A percentile compares a stretch with the other conserved stretches of the same genome.
phyloP scores from a whole-genome alignment of 2,797 vertebrate genomes.

The Pachyuromys duprasi region DNA sequence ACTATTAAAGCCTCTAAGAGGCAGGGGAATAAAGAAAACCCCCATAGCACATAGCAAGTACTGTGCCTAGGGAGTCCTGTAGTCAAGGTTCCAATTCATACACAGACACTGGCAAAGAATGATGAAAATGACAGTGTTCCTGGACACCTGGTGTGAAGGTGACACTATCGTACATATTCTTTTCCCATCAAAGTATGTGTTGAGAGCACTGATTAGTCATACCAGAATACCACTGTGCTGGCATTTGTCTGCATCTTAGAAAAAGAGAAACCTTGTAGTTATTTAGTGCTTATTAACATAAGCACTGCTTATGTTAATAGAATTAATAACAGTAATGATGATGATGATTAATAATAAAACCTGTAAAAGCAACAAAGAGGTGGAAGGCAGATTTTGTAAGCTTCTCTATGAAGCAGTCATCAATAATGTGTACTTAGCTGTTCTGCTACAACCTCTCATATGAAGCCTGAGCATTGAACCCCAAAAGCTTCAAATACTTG shows the following conservation, averaged over 20 bases:
- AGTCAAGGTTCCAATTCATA: conserved; percentile 92
- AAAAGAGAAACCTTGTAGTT: conserved; percentile 92
- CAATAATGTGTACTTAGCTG: conserved; percentile 91
- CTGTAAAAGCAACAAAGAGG: conserved; percentile 93
- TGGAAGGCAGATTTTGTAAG: conserved; percentile 92
- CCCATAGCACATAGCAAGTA: conserved; percentile 96
- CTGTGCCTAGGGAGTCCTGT: conserved; percentile 93
- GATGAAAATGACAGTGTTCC: conserved; percentile 94
- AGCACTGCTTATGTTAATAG: conserved; percentile 93
- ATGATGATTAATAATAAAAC: conserved; percentile 78
- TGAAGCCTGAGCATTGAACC: conserved; percentile 92
- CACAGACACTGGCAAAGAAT: conserved; percentile 94
- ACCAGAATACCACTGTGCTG: conserved; percentile 93
- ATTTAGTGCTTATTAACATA: no score
- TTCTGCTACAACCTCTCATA: conserved; percentile 92
- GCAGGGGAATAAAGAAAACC: conserved; percentile 94
- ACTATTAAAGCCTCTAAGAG: conserved; percentile 94
- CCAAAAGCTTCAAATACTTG: conserved; percentile 92
- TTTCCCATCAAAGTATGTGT: conserved; percentile 95
- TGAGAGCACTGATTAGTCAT: conserved; percentile 92
- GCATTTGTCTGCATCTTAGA: conserved; percentile 95
- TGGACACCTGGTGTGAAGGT: conserved; percentile 94
- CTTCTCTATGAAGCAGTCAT: conserved; percentile 93
- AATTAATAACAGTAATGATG: conserved; percentile 91
- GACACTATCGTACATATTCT: conserved; percentile 93